Evolutionary conservation across 2,113 vertebrate genomes (phyloP).

Genomic region (Chunga burmeisteri): DNA sequence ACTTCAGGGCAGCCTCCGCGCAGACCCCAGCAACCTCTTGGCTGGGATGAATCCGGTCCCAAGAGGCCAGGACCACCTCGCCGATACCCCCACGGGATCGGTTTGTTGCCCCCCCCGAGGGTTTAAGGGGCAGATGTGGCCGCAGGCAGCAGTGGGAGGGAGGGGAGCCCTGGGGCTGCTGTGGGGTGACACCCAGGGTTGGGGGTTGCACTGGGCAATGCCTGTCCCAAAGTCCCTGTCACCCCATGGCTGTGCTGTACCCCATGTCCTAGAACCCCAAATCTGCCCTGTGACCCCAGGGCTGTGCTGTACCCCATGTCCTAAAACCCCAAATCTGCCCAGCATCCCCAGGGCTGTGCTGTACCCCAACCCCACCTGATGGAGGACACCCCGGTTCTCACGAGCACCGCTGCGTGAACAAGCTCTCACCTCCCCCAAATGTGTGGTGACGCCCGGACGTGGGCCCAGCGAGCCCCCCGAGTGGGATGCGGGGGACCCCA

Average conservation of each 20-base stretch:
- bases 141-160: rapidly evolving
- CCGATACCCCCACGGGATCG: not conserved
- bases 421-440: not conserved
- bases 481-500: rapidly evolving
- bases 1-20: not conserved
- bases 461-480: not conserved
- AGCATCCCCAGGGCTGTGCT: not conserved
- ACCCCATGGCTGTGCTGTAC: not conserved
- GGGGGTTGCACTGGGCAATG: rapidly evolving
- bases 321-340: rapidly evolving
- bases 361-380: rapidly evolving
- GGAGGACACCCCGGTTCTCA: rapidly evolving
- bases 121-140: not conserved
- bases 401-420: rapidly evolving
- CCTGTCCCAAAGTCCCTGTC: not conserved
- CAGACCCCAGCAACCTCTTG: not conserved
- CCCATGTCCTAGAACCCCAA: rapidly evolving
- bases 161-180: not conserved
- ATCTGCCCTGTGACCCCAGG: too few species aligned
- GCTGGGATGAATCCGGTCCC: too few species aligned
- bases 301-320: not conserved
- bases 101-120: not conserved
- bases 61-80: not conserved
- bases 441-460: rapidly evolving
- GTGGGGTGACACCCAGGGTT: not conserved